Percentiles rank a stretch among this genome's conserved stretches.
Conservation (phyloP, 2,888 invertebrate genomes). For the Brachyopa scutellaris region DNA sequence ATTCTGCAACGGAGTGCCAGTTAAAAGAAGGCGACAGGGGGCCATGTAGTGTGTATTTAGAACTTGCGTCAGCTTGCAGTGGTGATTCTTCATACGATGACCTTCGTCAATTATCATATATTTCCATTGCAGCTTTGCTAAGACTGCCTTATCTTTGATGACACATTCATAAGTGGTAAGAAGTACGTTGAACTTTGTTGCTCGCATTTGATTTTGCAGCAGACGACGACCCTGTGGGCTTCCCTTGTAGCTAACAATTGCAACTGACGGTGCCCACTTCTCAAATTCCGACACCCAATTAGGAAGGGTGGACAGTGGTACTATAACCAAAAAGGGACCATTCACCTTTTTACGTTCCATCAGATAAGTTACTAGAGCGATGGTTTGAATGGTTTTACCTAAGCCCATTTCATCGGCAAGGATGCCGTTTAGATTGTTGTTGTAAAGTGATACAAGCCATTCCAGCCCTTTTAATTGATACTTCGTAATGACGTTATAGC, state of each 20-base stretch:
- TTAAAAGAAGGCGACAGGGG: constrained; percentile 96
- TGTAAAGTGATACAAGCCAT: constrained; percentile 99
- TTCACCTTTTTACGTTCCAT: constrained; percentile 99
- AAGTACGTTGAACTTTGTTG: constrained; percentile 98
- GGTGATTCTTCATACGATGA: constrained; percentile 99
- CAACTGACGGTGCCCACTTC: constrained; percentile 98
- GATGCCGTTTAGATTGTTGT: constrained; percentile 99
- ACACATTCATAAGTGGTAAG: constrained; percentile 99
- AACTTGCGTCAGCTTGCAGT: constrained; percentile 98
- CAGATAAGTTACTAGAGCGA: constrained; percentile 96
- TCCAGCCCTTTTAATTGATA: constrained; percentile 99
- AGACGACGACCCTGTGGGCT: constrained; percentile 94
- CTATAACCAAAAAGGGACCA: constrained; percentile 98
- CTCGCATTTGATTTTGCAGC: constrained; percentile 93
- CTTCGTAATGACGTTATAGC: too few species aligned
- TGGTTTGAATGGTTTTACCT: constrained; percentile 99
- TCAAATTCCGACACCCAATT: constrained; percentile 99
- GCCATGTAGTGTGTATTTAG: constrained; percentile 98
- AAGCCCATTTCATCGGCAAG: constrained; percentile 99
- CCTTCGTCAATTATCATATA: constrained; percentile 99
- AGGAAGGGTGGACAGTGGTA: constrained; percentile 98
- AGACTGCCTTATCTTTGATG: constrained; percentile 97
- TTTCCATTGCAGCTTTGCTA: constrained; percentile 99
- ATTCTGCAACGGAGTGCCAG: constrained; percentile 99
- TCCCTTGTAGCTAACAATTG: constrained; percentile 95